A percentile compares a stretch with the other conserved stretches of the same genome.
Evolutionary conservation across 2,113 vertebrate species (phyloP).

Genomic region (Phoxinus phoxinus): DNA sequence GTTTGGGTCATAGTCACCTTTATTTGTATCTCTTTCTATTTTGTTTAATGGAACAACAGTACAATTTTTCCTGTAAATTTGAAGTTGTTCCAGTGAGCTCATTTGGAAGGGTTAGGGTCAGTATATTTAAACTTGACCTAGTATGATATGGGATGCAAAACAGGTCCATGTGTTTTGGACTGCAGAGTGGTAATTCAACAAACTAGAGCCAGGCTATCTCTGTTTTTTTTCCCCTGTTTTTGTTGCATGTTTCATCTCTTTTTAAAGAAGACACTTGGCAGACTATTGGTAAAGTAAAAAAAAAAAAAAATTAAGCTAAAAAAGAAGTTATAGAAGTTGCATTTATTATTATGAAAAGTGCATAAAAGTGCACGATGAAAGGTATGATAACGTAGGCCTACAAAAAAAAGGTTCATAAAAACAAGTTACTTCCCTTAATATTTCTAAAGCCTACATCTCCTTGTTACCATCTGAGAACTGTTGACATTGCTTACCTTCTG

Average conservation of each 20-base stretch:
- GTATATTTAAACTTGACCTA: not conserved
- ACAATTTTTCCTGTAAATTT: not conserved
- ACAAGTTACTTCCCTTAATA: not conserved
- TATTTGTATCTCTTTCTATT: not conserved
- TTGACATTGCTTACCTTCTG: no score
- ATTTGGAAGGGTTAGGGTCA: not conserved
- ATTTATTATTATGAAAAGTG: no score
- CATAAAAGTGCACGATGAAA: not conserved
- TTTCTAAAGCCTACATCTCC: not conserved
- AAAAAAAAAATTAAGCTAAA: no score
- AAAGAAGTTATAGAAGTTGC: no score
- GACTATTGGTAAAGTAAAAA: no score
- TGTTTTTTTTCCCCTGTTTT: not conserved
- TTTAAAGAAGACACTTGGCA: no score
- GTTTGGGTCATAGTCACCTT: not conserved
- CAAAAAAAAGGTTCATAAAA: not conserved
- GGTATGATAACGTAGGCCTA: not conserved
- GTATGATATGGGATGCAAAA: no score
- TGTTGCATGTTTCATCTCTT: no score
- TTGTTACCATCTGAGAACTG: not conserved
- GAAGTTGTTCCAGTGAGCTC: not conserved
- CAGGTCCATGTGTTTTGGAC: not conserved
- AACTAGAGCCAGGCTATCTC: not conserved
- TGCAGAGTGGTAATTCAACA: not conserved
- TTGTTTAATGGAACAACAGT: not conserved